These are phyloP conservation scores for Laticauda colubrina DNA, from an alignment of 2,113 vertebrate species.

Conservation along the genomic window DNA sequence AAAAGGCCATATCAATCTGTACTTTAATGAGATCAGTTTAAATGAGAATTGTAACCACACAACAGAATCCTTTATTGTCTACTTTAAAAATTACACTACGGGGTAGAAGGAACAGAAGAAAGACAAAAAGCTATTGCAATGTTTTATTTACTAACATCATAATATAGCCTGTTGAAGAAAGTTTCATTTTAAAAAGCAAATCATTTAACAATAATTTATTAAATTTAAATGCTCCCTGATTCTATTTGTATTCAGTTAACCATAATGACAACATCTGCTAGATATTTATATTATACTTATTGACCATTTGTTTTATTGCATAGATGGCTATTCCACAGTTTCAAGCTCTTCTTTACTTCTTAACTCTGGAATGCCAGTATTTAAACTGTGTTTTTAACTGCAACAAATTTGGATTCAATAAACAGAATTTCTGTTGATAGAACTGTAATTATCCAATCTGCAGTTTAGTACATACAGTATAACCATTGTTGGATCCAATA, in stretches of 20 bases:
- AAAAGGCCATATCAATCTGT: background rate
- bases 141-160: background rate
- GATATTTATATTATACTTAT: constrained; percentile 34
- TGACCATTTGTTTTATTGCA: constrained; percentile 26
- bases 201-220: background rate
- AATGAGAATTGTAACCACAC: background rate
- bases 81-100: background rate
- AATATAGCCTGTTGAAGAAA: background rate
- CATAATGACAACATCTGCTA: background rate
- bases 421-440: constrained; percentile 51
- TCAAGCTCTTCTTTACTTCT: constrained; percentile 28
- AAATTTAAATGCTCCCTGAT: background rate
- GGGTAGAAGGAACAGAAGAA: background rate
- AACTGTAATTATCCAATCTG: constrained; percentile 61
- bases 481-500: constrained; percentile 53
- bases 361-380: constrained; percentile 36
- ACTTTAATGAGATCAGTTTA: background rate
- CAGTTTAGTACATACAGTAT: constrained; percentile 55
- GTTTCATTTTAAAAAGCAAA: background rate
- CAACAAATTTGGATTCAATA: constrained; percentile 52
- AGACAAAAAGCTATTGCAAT: background rate
- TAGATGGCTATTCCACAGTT: background rate
- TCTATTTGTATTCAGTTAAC: background rate
- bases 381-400: constrained; percentile 36
- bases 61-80: background rate